These are phyloP conservation scores for Protobothrops flavoviridis DNA, from an alignment of 2,113 vertebrate species.

Conservation along the genomic window DNA sequence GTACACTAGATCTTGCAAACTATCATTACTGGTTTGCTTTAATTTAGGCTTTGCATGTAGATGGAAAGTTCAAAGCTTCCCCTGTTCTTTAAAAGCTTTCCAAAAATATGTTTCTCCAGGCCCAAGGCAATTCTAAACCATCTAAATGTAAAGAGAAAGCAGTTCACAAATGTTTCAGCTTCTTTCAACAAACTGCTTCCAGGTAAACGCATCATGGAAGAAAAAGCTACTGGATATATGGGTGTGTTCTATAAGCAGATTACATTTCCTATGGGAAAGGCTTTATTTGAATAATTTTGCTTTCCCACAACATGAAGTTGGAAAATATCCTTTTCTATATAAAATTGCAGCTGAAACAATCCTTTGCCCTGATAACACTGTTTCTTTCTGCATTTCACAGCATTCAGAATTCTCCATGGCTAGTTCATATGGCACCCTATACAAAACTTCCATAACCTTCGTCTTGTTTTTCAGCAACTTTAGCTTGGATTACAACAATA, in stretches of 20 bases:
- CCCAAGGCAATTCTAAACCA: conserved; percentile 67
- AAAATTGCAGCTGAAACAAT: background rate
- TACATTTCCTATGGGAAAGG: conserved; percentile 52
- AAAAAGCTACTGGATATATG: conserved; percentile 51
- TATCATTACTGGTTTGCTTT: conserved; percentile 65
- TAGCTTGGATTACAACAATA: background rate
- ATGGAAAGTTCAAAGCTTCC: conserved; percentile 66
- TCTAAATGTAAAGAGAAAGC: conserved; percentile 65
- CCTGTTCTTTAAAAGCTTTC: conserved; percentile 65
- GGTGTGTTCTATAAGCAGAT: conserved; percentile 48
- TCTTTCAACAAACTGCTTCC: conserved; percentile 60
- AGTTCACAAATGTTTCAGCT: conserved; percentile 60
- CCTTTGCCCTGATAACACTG: background rate
- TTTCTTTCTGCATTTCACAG: background rate
- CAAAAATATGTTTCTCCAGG: conserved; percentile 69
- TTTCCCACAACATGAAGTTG: background rate
- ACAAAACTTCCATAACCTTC: background rate
- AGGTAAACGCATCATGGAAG: conserved; percentile 28
- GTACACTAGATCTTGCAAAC: conserved; percentile 26
- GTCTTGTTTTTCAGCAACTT: background rate
- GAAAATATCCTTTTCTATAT: background rate
- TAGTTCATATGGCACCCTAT: background rate
- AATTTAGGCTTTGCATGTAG: conserved; percentile 63
- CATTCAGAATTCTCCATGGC: background rate
- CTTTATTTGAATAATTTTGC: conserved; percentile 45